phyloP scores from a whole-genome alignment of 2,888 invertebrate genomes.

The Prosopocoilus inquinatus region DNA sequence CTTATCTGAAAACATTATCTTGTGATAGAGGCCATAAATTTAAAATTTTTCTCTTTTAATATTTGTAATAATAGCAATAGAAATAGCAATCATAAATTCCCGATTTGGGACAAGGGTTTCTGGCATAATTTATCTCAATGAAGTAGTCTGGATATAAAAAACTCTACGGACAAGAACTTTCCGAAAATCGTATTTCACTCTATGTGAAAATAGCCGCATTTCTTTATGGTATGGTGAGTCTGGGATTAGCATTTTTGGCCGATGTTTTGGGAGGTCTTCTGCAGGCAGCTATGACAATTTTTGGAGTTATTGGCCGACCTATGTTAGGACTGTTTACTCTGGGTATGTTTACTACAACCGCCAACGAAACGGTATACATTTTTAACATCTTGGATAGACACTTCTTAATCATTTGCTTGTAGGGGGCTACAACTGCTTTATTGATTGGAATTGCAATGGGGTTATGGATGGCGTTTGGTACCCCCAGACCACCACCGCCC shows the following conservation, averaged over 20 bases:
- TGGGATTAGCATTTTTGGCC: conserved; percentile 80
- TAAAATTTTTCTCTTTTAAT: too few species aligned
- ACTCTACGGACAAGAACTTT: conserved; percentile 41
- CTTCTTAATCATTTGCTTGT: conserved; percentile 30
- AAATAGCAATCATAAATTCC: not conserved
- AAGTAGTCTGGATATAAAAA: conserved; percentile 42
- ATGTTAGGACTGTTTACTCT: conserved; percentile 81
- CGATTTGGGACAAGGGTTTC: not conserved
- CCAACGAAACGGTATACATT: conserved; percentile 62
- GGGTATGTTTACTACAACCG: conserved; percentile 76
- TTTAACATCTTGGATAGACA: conserved; percentile 19
- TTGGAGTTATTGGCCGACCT: conserved; percentile 86
- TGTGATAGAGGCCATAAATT: too few species aligned
- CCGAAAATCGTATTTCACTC: conserved; percentile 51
- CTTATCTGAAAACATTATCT: too few species aligned
- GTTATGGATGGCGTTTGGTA: conserved; percentile 84
- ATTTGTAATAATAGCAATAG: not conserved
- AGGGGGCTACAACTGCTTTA: conserved; percentile 71
- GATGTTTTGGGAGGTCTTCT: conserved; percentile 82
- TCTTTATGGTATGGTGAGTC: conserved; percentile 70
- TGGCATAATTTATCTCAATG: conserved; percentile 2
- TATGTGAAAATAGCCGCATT: conserved; percentile 69
- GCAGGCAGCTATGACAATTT: conserved; percentile 82
- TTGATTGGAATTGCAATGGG: conserved; percentile 64
- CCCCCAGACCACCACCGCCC: conserved; percentile 63